Evolutionary conservation across 1,140 invertebrate species (phyloP), one percentile per base, ranked within the genome.

Genomic region (Cydia amplana): DNA sequence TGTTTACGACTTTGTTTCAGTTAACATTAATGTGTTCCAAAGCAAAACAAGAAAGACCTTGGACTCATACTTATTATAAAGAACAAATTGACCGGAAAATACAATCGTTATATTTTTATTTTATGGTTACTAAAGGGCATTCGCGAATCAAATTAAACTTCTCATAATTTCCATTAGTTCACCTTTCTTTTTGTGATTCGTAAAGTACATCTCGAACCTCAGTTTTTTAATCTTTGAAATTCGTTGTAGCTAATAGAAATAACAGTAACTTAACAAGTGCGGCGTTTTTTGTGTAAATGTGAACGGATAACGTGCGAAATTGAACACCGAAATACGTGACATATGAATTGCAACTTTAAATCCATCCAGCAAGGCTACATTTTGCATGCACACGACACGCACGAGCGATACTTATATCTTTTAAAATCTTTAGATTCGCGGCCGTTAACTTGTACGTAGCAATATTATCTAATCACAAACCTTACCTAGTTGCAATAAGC

Each of bases 261-360:
- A 60, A 60, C 55, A 60, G 55, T 60, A 60, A 60, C 4, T 60
- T 60, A 51, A 51, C 49, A 51, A 23, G 7, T 60, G n/a, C n/a
- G 16, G 51, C 20, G 9, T 23, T 23, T 20, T 60, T 20, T 60
- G 55, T 60, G 55, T 23, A 1, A 12, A n/a, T n/a, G n/a, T n/a
- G n/a, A n/a, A n/a, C n/a, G n/a, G n/a, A n/a, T n/a, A n/a, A 60
- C 55, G 20, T 60, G 55, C 55, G 55, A 60, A 60, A 60, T 60
- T 60, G 23, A 23, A 18, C 18, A 60, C n/a, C 55, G 18, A 60
- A 60, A 60, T 23, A 60, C 18, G 10, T 2, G 55, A 20, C 18
- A 23, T 23, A 23, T 23, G 6, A 60, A 20, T 60, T 60, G 18
- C n/a, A 60, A 60, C 55, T 60, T 12, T 60, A 60, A 60, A 23